phyloP scores from a whole-genome alignment of 2,113 vertebrate genomes.

The Lonchura striata region DNA sequence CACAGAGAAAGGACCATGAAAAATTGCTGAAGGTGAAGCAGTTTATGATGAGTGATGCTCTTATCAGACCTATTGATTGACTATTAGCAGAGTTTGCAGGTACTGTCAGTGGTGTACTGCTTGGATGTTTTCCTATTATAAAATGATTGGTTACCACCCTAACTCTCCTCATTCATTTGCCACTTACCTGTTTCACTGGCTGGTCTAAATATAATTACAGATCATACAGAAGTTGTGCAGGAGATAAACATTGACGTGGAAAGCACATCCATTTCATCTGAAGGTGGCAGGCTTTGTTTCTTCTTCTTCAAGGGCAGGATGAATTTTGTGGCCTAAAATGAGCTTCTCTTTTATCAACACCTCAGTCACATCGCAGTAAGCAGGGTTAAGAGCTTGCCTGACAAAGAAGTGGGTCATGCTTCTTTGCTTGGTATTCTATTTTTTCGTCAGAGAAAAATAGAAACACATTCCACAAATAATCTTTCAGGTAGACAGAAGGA shows the following conservation, averaged over 20 bases:
- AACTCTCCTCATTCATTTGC: not conserved
- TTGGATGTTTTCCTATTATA: not conserved
- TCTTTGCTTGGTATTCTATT: not conserved
- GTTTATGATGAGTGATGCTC: not conserved
- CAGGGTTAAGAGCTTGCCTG: slow-evolving; percentile 8
- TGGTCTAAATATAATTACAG: slow-evolving; percentile 17
- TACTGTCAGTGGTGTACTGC: not conserved
- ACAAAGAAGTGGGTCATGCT: slow-evolving; percentile 16
- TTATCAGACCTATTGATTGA: slow-evolving; percentile 5
- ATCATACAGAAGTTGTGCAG: not conserved
- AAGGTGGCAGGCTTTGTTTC: not conserved
- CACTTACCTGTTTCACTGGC: not conserved
- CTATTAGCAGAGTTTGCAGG: not conserved
- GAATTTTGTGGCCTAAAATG: slow-evolving; percentile 11
- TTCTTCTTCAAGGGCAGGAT: not conserved
- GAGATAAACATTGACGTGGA: slow-evolving; percentile 1
- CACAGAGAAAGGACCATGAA: not conserved
- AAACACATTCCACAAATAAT: slow-evolving; percentile 47
- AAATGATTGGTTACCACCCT: slow-evolving; percentile 15
- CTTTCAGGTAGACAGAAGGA: slow-evolving; percentile 46
- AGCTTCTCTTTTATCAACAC: slow-evolving; percentile 32
- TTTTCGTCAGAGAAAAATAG: slow-evolving; percentile 50
- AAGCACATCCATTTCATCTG: not conserved
- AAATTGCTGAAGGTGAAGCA: not conserved
- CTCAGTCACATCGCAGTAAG: slow-evolving; percentile 1